Evolutionary conservation across 2,797 vertebrate species (phyloP).

Genomic region (Prunella strophiata): DNA sequence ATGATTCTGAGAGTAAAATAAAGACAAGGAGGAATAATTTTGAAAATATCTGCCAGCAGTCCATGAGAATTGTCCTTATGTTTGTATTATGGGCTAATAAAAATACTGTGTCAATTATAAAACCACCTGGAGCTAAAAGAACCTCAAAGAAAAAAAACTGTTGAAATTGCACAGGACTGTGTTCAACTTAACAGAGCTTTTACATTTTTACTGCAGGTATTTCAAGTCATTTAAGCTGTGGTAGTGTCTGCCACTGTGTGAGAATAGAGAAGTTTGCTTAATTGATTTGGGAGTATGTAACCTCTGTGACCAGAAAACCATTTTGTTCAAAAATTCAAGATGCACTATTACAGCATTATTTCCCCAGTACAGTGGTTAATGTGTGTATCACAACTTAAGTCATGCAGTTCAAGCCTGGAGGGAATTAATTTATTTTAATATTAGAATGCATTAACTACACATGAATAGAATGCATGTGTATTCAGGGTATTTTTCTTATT

Average conservation of each 20-base stretch:
- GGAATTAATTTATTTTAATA: neutral
- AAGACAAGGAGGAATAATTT: neutral
- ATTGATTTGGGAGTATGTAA: neutral
- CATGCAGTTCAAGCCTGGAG: neutral
- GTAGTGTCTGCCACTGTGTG: neutral
- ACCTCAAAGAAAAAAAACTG: neutral
- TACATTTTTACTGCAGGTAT: neutral
- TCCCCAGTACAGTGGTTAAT: neutral
- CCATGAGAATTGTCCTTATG: neutral
- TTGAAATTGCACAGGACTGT: neutral
- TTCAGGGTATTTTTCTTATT: neutral
- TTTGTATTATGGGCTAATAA: neutral
- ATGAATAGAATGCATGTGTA: neutral
- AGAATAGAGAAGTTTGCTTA: neutral
- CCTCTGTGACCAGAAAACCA: neutral
- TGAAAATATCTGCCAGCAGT: neutral
- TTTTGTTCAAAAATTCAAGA: neutral
- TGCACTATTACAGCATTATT: neutral
- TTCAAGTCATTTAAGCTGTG: neutral
- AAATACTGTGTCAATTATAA: neutral
- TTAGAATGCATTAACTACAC: neutral
- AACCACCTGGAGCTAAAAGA: neutral
- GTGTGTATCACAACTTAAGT: neutral
- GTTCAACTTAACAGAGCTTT: neutral
- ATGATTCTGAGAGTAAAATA: neutral